Conservation (phyloP, 2,113 vertebrate genomes). For the Varanus salvator region DNA sequence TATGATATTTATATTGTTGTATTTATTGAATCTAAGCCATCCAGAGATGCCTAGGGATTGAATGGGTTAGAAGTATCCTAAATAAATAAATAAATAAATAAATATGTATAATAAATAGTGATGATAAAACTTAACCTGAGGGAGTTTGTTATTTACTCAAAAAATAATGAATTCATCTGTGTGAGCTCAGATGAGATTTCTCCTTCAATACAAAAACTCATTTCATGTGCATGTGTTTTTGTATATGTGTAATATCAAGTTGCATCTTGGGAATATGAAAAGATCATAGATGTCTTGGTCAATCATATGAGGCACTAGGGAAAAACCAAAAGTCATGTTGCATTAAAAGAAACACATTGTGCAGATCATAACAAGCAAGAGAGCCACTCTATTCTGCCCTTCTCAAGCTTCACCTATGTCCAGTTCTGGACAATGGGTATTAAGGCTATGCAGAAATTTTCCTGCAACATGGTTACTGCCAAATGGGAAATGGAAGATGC, state of each 20-base stretch:
- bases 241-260: too few relatives aligned
- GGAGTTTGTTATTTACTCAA: not conserved
- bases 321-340: not conserved
- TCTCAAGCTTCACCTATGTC: not conserved
- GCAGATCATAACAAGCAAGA: not conserved
- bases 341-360: not conserved
- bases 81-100: too few relatives aligned
- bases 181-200: not conserved
- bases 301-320: not conserved
- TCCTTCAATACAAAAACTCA: too few relatives aligned
- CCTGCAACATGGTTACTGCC: too few relatives aligned
- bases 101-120: not conserved
- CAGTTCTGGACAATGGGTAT: not conserved
- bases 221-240: too few relatives aligned
- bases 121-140: too few relatives aligned
- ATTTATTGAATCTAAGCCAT: too few relatives aligned
- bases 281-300: not conserved
- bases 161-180: not conserved
- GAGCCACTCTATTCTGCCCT: not conserved
- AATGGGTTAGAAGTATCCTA: too few relatives aligned
- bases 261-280: not conserved
- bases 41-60: too few relatives aligned
- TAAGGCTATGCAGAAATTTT: too few relatives aligned
- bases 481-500: too few relatives aligned
- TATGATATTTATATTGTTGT: too few relatives aligned